Conservation (phyloP, 1,140 invertebrate genomes). For the Saccostrea cuccullata region DNA sequence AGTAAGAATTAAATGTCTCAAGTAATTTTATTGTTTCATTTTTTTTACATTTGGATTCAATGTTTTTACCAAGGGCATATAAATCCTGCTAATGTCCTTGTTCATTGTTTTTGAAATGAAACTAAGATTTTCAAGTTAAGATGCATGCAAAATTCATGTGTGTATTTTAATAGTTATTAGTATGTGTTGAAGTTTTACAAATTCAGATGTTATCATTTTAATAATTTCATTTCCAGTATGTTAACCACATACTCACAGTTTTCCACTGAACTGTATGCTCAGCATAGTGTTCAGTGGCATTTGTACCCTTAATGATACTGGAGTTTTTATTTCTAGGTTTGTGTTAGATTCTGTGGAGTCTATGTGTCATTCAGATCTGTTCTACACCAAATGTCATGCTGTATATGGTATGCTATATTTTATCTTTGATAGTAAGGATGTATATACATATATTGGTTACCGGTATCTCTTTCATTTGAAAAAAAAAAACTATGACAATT, state of each 20-base stretch:
- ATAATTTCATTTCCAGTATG: no score
- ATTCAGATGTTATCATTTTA: no score
- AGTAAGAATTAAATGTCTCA: conserved; percentile 37
- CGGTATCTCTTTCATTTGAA: no score
- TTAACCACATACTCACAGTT: no score
- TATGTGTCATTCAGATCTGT: conserved; percentile 46
- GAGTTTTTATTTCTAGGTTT: not conserved
- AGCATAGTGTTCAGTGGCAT: no score
- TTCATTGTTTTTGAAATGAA: no score
- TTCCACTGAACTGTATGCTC: no score
- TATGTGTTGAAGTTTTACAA: no score
- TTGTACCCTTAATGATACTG: not conserved
- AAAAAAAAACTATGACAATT: not conserved
- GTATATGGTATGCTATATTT: conserved; percentile 48
- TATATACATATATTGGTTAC: not conserved
- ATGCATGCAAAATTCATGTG: no score
- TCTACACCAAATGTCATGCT: conserved; percentile 52
- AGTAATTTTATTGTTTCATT: not conserved
- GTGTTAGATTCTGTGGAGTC: conserved; percentile 41
- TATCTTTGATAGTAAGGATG: not conserved
- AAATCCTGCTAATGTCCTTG: no score
- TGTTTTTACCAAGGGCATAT: not conserved
- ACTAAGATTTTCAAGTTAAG: no score
- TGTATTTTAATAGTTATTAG: no score
- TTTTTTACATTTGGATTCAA: conserved; percentile 4